Evolutionary conservation across 2,797 vertebrate genomes (phyloP).

Genomic region (Synanceia verrucosa): DNA sequence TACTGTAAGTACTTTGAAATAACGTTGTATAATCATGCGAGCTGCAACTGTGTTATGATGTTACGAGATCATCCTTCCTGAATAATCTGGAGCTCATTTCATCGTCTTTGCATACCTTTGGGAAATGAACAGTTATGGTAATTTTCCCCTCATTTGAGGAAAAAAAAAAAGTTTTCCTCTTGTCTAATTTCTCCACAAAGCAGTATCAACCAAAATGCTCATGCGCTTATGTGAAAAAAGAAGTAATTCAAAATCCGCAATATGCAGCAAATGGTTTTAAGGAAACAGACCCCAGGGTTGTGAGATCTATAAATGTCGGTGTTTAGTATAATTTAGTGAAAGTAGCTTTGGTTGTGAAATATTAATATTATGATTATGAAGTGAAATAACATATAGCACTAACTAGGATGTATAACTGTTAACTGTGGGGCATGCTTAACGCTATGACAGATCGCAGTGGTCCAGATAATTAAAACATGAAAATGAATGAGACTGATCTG

Average conservation of each 20-base stretch:
- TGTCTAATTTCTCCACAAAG: constrained; percentile 29
- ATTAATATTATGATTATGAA: constrained; percentile 31
- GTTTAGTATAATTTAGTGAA: constrained; percentile 35
- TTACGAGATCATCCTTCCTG: constrained; percentile 21
- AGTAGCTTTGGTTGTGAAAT: constrained; percentile 39
- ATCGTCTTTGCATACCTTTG: constrained; percentile 32
- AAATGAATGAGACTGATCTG: constrained; percentile 28
- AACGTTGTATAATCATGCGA: neutral
- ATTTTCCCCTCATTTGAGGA: constrained; percentile 7
- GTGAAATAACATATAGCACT: constrained; percentile 15
- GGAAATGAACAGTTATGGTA: constrained; percentile 27
- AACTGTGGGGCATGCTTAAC: constrained; percentile 20
- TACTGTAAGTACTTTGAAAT: neutral
- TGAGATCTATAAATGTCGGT: constrained; percentile 18
- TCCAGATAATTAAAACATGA: constrained; percentile 25
- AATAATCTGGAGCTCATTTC: constrained; percentile 33
- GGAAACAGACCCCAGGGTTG: constrained; percentile 34
- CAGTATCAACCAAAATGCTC: constrained; percentile 2
- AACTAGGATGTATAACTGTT: constrained; percentile 9
- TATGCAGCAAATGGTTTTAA: constrained; percentile 16
- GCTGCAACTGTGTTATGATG: no score
- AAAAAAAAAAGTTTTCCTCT: constrained; percentile 19
- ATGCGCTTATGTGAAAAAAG: constrained; percentile 16
- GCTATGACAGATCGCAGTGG: constrained; percentile 15
- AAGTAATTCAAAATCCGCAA: constrained; percentile 23